Percentiles rank a stretch among this genome's conserved stretches.
These are phyloP conservation scores for Lasiommata megera DNA, from an alignment of 2,888 invertebrate genomes.

Conservation along the genomic window DNA sequence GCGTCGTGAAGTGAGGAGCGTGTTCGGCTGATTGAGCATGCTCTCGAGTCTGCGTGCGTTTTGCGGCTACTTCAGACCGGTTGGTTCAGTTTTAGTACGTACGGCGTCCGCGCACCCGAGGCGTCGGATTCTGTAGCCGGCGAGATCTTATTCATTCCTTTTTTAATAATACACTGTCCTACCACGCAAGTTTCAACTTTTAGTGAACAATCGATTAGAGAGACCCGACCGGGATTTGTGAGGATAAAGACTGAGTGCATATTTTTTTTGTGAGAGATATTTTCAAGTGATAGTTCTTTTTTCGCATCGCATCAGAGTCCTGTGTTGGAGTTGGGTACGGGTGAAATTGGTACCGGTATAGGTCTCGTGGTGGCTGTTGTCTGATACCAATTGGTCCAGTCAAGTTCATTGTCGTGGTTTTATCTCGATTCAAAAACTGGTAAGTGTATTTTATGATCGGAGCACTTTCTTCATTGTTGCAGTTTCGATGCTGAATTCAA, in stretches of 20 bases:
- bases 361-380: constrained; percentile 44
- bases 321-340: constrained; percentile 47
- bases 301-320: constrained; percentile 44
- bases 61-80: constrained; percentile 65
- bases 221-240: constrained; percentile 3
- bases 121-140: constrained; percentile 44
- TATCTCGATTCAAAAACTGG: constrained; percentile 68
- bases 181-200: constrained; percentile 34
- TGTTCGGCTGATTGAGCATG: constrained; percentile 43
- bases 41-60: constrained; percentile 43
- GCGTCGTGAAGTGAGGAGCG: constrained; percentile 42
- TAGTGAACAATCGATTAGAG: constrained; percentile 27
- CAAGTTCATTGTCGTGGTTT: constrained; percentile 63
- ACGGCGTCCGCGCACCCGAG: constrained; percentile 62
- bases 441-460: constrained; percentile 48
- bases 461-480: constrained; percentile 52
- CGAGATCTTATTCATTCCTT: constrained; percentile 49
- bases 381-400: constrained; percentile 56
- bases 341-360: constrained; percentile 59
- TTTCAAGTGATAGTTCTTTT: constrained; percentile 33
- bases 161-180: constrained; percentile 35
- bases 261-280: constrained; percentile 21
- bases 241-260: constrained; percentile 17
- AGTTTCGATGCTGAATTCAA: constrained; percentile 25
- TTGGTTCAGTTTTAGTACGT: constrained; percentile 72